These are phyloP conservation scores for Drosophila varians DNA, from an alignment of 1,140 invertebrate genomes.

Conservation along the genomic window DNA sequence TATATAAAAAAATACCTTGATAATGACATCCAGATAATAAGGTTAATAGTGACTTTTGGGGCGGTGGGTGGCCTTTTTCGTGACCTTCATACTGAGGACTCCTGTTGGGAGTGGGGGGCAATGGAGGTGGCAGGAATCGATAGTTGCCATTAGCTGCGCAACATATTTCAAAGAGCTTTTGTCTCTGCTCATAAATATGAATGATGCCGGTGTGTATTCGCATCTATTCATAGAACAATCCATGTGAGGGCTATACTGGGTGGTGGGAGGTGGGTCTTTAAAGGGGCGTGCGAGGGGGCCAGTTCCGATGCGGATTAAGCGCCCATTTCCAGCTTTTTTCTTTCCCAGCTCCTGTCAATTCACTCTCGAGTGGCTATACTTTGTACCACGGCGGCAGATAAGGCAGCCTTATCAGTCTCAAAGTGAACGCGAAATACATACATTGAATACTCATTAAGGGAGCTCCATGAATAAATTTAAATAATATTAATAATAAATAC, in stretches of 20 bases:
- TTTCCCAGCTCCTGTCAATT: constrained; percentile 35
- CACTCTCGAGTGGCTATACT: constrained; percentile 36
- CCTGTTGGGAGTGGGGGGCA: neutral
- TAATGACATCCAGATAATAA: constrained; percentile 30
- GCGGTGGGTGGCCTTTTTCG: constrained; percentile 31
- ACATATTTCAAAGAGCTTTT: constrained; percentile 33
- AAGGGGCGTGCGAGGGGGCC: constrained; percentile 5
- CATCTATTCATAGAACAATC: constrained; percentile 54
- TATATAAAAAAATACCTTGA: neutral
- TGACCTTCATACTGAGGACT: constrained; percentile 50
- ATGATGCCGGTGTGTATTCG: constrained; percentile 18
- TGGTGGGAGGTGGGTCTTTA: neutral
- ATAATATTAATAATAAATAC: no score
- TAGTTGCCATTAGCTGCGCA: constrained; percentile 61
- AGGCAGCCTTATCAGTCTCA: constrained; percentile 44
- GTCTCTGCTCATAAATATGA: constrained; percentile 21
- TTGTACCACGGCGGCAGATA: constrained; percentile 48
- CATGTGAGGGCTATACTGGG: no score
- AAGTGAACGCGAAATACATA: constrained; percentile 30
- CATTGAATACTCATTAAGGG: neutral
- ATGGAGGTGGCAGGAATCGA: constrained; percentile 52
- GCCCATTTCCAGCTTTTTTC: constrained; percentile 2
- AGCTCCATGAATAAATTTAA: no score
- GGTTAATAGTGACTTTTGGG: constrained; percentile 18
- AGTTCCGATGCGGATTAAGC: constrained; percentile 27